Conservation (phyloP, 2,113 vertebrate species). For the Gopherus evgoodei region DNA sequence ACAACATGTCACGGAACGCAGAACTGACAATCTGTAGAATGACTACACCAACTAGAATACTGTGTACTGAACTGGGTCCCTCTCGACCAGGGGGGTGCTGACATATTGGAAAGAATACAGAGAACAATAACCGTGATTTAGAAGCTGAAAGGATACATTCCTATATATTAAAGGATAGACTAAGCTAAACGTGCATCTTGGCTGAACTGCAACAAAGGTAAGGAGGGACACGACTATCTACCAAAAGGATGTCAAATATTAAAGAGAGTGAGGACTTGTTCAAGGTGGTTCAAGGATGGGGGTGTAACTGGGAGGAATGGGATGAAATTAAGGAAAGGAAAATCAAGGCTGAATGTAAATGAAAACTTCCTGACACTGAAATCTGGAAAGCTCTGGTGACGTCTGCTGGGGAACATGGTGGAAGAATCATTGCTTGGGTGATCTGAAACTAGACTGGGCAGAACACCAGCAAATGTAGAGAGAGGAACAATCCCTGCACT, state of each 20-base stretch:
- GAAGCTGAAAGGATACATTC: neutral
- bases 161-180: neutral
- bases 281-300: neutral
- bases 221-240: neutral
- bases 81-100: neutral
- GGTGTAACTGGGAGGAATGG: neutral
- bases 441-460: neutral
- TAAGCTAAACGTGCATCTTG: rapidly evolving
- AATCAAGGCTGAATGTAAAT: neutral
- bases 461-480: neutral
- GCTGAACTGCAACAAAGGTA: neutral
- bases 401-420: neutral
- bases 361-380: neutral
- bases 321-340: neutral
- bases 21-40: neutral
- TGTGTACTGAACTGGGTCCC: neutral
- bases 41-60: neutral
- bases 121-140: neutral
- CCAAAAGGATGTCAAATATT: neutral
- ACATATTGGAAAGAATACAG: neutral
- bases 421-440: neutral
- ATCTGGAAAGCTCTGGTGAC: neutral
- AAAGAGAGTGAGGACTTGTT: neutral
- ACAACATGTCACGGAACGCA: no score
- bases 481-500: neutral